Base-by-base conservation (phyloP, 2,888 invertebrate genomes). In the Cryptosula pallasiana region DNA sequence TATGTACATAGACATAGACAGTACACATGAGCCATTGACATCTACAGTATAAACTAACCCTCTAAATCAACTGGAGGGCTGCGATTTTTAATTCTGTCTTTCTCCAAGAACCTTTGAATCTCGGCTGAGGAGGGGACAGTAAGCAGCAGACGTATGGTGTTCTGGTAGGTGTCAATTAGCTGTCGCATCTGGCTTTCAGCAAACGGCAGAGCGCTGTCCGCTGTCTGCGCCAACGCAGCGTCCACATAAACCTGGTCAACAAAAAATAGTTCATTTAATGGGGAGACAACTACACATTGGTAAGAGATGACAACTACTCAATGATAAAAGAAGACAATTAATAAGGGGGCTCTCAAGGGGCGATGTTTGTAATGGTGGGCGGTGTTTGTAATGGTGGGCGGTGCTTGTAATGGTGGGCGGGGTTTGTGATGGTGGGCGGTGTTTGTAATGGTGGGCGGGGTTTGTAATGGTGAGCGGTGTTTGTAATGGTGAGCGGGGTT, bases 71-170 rank as follows among this genome's bases (percentile, higher is more conserved):
- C 5, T 45, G 9, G 82, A 88, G 86, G 83, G 82, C 88, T 88
- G 78, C 32, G 80, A 80, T 35, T 13, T 23, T 54, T 34, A 27
- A 54, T 69, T 57, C 71, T 73, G 74, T 55, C 73, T 35, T 72
- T 72, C 57, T 20, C 69, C 69, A 34, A 72, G 70, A 55, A 73
- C 71, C 55, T 73, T 74, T 74, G 86, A 87, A 89, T 88, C 82
- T 88, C 86, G 80, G 88, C 88, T 25, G 87, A 87, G 75, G 89
- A 88, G 16, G 91, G 91, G 74, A 91, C 86, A 75, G 87, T 84
- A 71, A 91, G 83, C 78, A 88, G 87, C 72, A 91, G 81, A 75
- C 88, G 87, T 74, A 90, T 89, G 63, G 91, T 87, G 79, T 89
- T 86, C 76, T 88, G 88, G 78, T 89, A 89, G 73, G 88, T 86